phyloP scores from a whole-genome alignment of 1,140 invertebrate genomes.

The Caenorhabditis latens region DNA sequence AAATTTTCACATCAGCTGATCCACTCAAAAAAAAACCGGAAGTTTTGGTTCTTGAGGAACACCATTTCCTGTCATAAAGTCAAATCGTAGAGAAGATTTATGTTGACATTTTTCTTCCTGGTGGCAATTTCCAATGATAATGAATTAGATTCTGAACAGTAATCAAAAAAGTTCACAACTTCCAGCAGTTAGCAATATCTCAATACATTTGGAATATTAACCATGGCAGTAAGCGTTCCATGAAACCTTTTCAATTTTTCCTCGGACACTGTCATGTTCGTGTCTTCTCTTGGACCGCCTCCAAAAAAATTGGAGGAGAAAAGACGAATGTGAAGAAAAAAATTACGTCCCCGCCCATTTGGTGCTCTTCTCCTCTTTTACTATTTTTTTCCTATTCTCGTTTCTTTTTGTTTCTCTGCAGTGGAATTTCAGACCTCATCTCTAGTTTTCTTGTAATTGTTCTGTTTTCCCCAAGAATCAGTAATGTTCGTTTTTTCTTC shows the following conservation, averaged over 20 bases:
- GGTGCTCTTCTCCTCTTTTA: constrained; percentile 25
- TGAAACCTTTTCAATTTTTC: background rate
- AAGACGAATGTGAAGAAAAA: constrained; percentile 32
- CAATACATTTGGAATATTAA: background rate
- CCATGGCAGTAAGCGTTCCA: background rate
- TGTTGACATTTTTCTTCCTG: too few relatives aligned
- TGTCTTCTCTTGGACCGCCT: constrained; percentile 16
- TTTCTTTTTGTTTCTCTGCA: background rate
- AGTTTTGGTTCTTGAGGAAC: background rate
- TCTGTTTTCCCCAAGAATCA: background rate
- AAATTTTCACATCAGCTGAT: too few relatives aligned
- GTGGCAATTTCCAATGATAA: background rate
- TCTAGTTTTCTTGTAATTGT: constrained; percentile 18
- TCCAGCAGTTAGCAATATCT: background rate
- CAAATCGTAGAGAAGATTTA: background rate
- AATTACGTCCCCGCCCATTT: constrained; percentile 44
- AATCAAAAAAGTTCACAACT: background rate
- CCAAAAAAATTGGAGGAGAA: constrained; percentile 27
- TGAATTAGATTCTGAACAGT: background rate
- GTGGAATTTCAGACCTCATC: constrained; percentile 19
- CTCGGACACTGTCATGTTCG: background rate
- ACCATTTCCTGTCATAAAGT: background rate
- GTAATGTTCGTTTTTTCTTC: background rate
- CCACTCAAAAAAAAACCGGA: too few relatives aligned
- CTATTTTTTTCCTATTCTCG: constrained; percentile 7